Base-by-base conservation (phyloP, 2,113 vertebrate genomes). In the Semnornis frantzii region DNA sequence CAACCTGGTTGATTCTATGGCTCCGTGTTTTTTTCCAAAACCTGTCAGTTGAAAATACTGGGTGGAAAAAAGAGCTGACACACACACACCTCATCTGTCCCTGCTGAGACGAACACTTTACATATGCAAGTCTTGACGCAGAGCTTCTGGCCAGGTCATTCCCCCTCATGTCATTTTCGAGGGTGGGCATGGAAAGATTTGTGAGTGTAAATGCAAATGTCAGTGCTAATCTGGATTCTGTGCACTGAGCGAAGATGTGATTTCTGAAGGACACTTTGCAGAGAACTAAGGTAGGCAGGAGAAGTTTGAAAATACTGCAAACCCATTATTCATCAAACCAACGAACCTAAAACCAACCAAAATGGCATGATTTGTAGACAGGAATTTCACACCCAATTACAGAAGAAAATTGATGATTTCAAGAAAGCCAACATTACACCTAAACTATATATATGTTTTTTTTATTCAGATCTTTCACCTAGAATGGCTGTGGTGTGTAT, bases 111-210 rank as follows among this genome's bases (percentile, higher is more conserved):
- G 3, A 86, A 78, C 13, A 39, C 9, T 89, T 72, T 42, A n/a
- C 9, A 44, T 9, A 8, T 0, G 1, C 0, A 0, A 0, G 14
- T 70, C 39, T 64, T 37, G 48, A 3, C 42, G 30, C 5, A 0
- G 4, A 48, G 15, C 19, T 57, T 57, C 19, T 0, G 8, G 12
- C 9, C 1, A 1, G 60, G 73, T 66, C 69, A 39, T 78, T 46
- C 7, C 42, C 54, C 50, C n/a, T 20, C 5, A 12, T 16, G 12
- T 3, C 0, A 0, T 9, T 5, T 4, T 24, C 52, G 8, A 18
- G 21, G 18, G 30, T 7, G 30, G 10, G 3, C 33, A 12, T 3
- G 28, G 34, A 64, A 83, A 85, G 31, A 62, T 81, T 50, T 54
- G 28, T 68, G 50, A 85, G 25, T 3, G 5, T 7, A 70, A 75